Percentiles rank a stretch among this genome's conserved stretches.
phyloP scores from a whole-genome alignment of 92 coral and sea anemone genomes.

The Epizoanthus ramosus region DNA sequence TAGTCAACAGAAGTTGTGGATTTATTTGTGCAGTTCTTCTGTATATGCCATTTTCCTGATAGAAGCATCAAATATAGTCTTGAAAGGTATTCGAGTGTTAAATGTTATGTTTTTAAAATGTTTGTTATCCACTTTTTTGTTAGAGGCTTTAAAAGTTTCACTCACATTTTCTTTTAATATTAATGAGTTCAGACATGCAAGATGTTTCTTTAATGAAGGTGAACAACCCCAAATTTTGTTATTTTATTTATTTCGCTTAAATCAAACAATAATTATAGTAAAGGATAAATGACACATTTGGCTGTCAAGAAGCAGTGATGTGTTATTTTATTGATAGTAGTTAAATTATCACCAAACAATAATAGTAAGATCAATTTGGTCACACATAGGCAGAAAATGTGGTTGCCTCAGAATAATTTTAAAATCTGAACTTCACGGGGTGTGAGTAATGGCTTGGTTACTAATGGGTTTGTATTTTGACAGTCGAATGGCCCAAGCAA shows the following conservation, averaged over 20 bases:
- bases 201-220: conserved; percentile 38
- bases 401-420: not conserved
- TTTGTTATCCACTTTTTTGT: conserved; percentile 23
- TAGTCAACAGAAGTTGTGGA: not conserved
- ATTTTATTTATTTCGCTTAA: conserved; percentile 11
- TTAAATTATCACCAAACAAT: not conserved
- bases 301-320: conserved; percentile 6
- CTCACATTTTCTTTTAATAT: not conserved
- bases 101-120: conserved; percentile 1
- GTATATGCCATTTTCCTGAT: not conserved
- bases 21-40: not conserved
- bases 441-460: not conserved
- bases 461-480: conserved; percentile 2
- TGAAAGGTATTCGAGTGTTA: conserved; percentile 2
- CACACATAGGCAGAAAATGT: not conserved
- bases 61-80: not conserved
- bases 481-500: conserved; percentile 82
- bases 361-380: not conserved
- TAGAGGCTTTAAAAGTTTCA: conserved; percentile 15
- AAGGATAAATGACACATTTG: conserved; percentile 14
- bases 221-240: conserved; percentile 16
- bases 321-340: not conserved
- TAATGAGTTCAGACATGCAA: conserved; percentile 5
- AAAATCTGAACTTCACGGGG: not conserved
- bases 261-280: conserved; percentile 25